These are phyloP conservation scores for Ochotona princeps DNA, from an alignment of 2,113 vertebrate species.

Conservation along the genomic window DNA sequence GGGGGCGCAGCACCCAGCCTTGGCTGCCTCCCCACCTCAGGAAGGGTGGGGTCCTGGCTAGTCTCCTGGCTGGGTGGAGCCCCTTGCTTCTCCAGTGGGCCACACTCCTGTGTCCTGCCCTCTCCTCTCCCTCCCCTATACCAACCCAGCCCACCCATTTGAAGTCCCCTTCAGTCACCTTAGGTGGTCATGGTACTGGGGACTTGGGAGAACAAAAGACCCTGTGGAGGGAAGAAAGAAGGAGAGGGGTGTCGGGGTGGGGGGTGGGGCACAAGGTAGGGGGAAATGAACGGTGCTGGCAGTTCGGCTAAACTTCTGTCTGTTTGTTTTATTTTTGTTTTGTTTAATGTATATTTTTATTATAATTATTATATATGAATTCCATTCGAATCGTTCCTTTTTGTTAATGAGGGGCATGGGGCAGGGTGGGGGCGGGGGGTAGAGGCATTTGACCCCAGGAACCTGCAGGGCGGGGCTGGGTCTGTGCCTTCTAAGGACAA, in stretches of 20 bases:
- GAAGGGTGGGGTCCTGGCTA: background rate
- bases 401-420: slow-evolving; percentile 78
- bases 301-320: slow-evolving; percentile 81
- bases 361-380: slow-evolving; percentile 84
- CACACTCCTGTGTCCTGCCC: background rate
- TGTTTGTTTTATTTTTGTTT: slow-evolving; percentile 75
- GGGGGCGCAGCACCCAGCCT: background rate
- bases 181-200: slow-evolving; percentile 75
- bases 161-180: slow-evolving; percentile 70
- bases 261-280: background rate
- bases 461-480: slow-evolving; percentile 83
- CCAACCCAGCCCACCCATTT: slow-evolving; percentile 25
- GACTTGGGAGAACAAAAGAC: slow-evolving; percentile 57
- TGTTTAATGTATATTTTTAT: slow-evolving; percentile 84
- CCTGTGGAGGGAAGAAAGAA: slow-evolving; percentile 13
- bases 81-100: background rate
- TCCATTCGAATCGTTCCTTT: slow-evolving; percentile 79
- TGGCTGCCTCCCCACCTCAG: background rate
- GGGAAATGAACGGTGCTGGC: slow-evolving; percentile 79
- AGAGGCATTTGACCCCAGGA: slow-evolving; percentile 77
- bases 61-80: background rate
- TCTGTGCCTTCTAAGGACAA: slow-evolving; percentile 77
- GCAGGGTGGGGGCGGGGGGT: slow-evolving; percentile 66
- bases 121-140: background rate
- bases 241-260: slow-evolving; percentile 23